Evolutionary conservation across 2,797 vertebrate genomes (phyloP).

Genomic region (Eupleurogrammus muticus): DNA sequence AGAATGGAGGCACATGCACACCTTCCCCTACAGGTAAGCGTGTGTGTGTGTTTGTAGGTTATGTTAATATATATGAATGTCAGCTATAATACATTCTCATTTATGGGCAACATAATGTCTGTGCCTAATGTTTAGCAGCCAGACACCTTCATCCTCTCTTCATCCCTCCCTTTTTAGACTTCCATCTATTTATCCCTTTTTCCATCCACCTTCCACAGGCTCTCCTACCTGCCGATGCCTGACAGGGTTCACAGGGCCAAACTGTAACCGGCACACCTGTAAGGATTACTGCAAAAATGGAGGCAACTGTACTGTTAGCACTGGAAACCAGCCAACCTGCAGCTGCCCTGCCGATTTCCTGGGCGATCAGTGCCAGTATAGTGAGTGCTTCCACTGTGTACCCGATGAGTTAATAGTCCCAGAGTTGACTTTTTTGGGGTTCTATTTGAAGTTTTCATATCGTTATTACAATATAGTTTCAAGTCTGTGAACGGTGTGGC

Average conservation of each 20-base stretch:
- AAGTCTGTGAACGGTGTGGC: too few relatives aligned
- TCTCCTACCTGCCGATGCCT: slow-evolving; percentile 94
- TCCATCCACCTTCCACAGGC: slow-evolving; percentile 74
- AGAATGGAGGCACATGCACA: slow-evolving; percentile 93
- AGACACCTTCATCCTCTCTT: background rate
- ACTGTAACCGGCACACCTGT: slow-evolving; percentile 91
- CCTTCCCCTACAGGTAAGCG: slow-evolving; percentile 91
- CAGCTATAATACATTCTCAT: background rate
- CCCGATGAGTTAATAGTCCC: too few relatives aligned
- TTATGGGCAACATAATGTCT: background rate
- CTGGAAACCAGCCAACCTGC: slow-evolving; percentile 95
- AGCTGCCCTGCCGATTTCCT: slow-evolving; percentile 86
- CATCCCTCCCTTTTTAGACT: background rate
- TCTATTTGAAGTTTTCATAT: too few relatives aligned
- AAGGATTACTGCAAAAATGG: slow-evolving; percentile 90
- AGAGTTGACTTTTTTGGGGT: too few relatives aligned
- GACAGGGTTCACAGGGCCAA: slow-evolving; percentile 92
- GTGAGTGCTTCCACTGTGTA: slow-evolving; percentile 81
- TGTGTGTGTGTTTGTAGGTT: too few relatives aligned
- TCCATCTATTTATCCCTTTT: background rate
- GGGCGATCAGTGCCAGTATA: slow-evolving; percentile 94
- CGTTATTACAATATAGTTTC: too few relatives aligned
- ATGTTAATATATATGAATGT: background rate
- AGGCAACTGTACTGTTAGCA: slow-evolving; percentile 91
- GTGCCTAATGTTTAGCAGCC: background rate